phyloP scores from a whole-genome alignment of 1,140 invertebrate species.

The Glomeris maerens region DNA sequence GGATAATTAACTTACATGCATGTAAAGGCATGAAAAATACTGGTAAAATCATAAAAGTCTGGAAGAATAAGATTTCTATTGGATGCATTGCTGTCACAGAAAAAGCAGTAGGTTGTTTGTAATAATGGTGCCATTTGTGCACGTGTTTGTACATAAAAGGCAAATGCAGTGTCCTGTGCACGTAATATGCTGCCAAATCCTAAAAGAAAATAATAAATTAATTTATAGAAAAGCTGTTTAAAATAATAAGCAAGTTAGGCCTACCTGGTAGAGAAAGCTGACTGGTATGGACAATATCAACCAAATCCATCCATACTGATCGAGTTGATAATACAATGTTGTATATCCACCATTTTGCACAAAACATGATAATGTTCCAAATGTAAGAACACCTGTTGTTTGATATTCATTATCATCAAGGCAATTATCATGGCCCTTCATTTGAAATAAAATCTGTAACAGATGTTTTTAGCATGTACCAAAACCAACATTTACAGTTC shows the following conservation, averaged over 20 bases:
- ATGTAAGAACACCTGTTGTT: slow-evolving; percentile 36
- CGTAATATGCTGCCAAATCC: slow-evolving; percentile 52
- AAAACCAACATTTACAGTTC: slow-evolving; percentile 41
- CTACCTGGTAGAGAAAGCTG: slow-evolving; percentile 46
- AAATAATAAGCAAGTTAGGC: too few species aligned
- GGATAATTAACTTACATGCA: slow-evolving; percentile 14
- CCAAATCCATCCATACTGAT: slow-evolving; percentile 48
- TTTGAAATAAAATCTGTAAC: not conserved
- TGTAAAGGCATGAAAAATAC: slow-evolving; percentile 21
- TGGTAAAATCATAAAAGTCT: slow-evolving; percentile 15
- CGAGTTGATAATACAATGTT: slow-evolving; percentile 45
- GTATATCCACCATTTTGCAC: slow-evolving; percentile 48
- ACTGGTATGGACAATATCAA: slow-evolving; percentile 46
- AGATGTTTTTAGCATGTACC: slow-evolving; percentile 18
- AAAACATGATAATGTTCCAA: slow-evolving; percentile 51
- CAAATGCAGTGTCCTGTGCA: slow-evolving; percentile 50
- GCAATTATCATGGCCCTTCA: too few species aligned
- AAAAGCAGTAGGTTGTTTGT: slow-evolving; percentile 58
- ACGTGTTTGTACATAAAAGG: slow-evolving; percentile 53
- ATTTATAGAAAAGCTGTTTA: too few species aligned
- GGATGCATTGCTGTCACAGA: slow-evolving; percentile 59
- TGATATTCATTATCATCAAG: too few species aligned
- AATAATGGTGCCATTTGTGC: slow-evolving; percentile 58
- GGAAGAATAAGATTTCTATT: slow-evolving; percentile 30
- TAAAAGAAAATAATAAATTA: slow-evolving; percentile 22